Evolutionary conservation across 2,797 vertebrate species (phyloP), one percentile per base, ranked within the genome.

Genomic region (Schizopygopsis malacanthus): DNA sequence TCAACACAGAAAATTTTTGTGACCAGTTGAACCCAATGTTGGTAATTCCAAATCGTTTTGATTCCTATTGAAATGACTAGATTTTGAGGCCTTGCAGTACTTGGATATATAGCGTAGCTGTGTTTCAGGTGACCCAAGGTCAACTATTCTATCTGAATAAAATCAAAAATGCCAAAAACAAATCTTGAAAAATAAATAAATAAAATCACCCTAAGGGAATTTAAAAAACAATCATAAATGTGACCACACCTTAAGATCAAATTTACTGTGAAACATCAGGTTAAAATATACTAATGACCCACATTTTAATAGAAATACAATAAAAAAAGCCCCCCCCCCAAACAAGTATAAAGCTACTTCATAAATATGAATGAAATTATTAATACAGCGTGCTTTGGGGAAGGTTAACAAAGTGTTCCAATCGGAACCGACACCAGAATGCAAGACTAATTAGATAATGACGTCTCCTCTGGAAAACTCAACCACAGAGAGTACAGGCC

Each of bases 301-400:
- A 70, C 63, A 65, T 83, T 81, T 78, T 76, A 86, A 90, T 76
- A 80, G 79, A 86, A 86, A 88, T 25, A 37, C 54, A 70, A 82
- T 67, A 73, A 76, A 87, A 83, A 4, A 13, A 18, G 6, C 5
- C 16, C 33, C 7, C 4, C 25, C 16, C 4, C 4, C 18, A 13
- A 50, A 76, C 73, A 70, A 56, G 81, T 86, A 84, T 79, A 75
- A 84, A 84, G 81, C 80, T 70, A 71, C 84, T 87, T 87, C 84
- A 86, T 86, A 87, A 90, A 88, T 87, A 90, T 89, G 86, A 79
- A 90, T 87, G 80, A 83, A 83, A 88, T 87, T 83, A 87, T 88
- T 87, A 88, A 90, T 84, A 85, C 79, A 77, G 71, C 65, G 39
- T 72, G 86, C 88, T 90, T 86, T 87, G 86, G 82, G 86, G 86